Evolutionary conservation across 1,140 invertebrate genomes (phyloP).

Genomic region (Drosophila sucinea): DNA sequence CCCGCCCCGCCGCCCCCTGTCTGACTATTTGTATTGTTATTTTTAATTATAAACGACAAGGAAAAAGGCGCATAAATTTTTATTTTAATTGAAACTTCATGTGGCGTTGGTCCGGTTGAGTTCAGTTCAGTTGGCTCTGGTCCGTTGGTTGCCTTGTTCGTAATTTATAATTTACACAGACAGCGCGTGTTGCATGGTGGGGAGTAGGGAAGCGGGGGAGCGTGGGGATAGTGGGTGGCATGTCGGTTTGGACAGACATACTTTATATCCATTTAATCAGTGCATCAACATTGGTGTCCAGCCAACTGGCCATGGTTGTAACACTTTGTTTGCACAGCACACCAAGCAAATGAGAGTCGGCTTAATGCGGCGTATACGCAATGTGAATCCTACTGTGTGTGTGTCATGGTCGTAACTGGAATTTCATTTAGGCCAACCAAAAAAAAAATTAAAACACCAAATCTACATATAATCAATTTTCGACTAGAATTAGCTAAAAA

Average conservation of each 20-base stretch:
- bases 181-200: conserved; percentile 1
- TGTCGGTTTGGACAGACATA: conserved; percentile 56
- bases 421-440: not conserved
- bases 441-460: not conserved
- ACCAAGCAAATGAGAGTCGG: conserved; percentile 4
- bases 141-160: conserved; percentile 23
- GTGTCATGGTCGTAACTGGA: not conserved
- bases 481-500: no score
- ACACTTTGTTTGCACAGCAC: conserved; percentile 47
- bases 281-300: conserved; percentile 42
- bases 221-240: conserved; percentile 34
- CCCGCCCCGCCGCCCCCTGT: not conserved
- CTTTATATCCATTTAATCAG: conserved; percentile 76
- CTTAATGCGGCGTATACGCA: conserved; percentile 50
- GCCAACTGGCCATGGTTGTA: conserved; percentile 33
- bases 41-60: conserved; percentile 68
- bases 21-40: conserved; percentile 54
- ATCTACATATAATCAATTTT: not conserved
- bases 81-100: conserved; percentile 80
- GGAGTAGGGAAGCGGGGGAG: not conserved
- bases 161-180: conserved; percentile 71
- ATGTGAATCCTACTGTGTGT: conserved; percentile 26
- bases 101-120: conserved; percentile 21
- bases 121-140: not conserved
- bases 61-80: conserved; percentile 55